These are phyloP conservation scores for Dendropsophus ebraccatus DNA, from an alignment of 2,113 vertebrate genomes.

Conservation along the genomic window DNA sequence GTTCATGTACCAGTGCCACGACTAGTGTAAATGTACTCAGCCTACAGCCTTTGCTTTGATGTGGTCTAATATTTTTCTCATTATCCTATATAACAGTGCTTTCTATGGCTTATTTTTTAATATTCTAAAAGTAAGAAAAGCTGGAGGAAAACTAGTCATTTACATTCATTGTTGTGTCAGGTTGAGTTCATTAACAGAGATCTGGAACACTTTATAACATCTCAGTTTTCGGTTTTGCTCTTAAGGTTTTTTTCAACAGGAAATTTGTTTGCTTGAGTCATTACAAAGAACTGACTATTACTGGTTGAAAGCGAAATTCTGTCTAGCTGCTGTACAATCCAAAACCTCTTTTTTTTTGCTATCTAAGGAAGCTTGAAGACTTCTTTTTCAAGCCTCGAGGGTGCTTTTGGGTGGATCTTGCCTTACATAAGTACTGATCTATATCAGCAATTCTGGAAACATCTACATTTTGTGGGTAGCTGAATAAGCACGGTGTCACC, in stretches of 20 bases:
- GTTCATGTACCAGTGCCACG: no score
- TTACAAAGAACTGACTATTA: conserved; percentile 27
- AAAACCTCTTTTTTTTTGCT: conserved; percentile 39
- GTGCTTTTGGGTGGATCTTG: not conserved
- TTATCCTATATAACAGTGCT: not conserved
- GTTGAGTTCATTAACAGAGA: conserved; percentile 8
- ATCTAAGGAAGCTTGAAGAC: conserved; percentile 46
- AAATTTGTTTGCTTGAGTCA: conserved; percentile 16
- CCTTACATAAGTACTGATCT: conserved; percentile 30
- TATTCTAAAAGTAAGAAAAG: not conserved
- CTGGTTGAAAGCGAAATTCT: conserved; percentile 34
- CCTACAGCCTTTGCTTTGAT: no score
- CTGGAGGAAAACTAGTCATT: not conserved
- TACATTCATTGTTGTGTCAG: not conserved
- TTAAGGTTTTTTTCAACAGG: not conserved
- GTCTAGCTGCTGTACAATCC: conserved; percentile 32
- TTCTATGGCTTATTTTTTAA: not conserved
- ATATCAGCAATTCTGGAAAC: conserved; percentile 40
- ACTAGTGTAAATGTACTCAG: no score
- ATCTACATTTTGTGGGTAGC: conserved; percentile 35
- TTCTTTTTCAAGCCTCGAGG: conserved; percentile 20
- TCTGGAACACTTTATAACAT: conserved; percentile 45
- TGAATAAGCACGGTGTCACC: conserved; percentile 58
- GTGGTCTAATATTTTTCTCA: not conserved
- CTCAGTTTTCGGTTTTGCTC: not conserved